Base-by-base conservation (phyloP, 2,888 invertebrate genomes). In the Kryphioiulus occultus region DNA sequence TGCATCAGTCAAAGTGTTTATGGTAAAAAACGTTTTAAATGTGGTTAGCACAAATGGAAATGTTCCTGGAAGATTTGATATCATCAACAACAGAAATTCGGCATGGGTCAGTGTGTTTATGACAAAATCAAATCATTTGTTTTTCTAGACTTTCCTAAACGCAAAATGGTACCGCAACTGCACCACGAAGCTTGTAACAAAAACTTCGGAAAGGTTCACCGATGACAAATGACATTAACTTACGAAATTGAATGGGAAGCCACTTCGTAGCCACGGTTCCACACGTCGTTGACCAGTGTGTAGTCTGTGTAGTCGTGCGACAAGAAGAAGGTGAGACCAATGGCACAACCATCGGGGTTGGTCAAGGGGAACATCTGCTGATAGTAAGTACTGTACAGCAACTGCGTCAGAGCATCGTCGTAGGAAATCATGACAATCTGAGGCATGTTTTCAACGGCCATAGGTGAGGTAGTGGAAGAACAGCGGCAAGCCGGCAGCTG, bases 401-500 rank as follows among this genome's bases (percentile, higher is more conserved):
- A 39, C 0, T 30, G 39, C 5, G 85, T 89, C 5, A 91, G 89
- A 47, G 90, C 90, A 42, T 91, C 91, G 83, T 91, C 91, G 86
- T 90, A 91, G 0, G 90, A 90, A 15, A 91, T 86, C 89, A 90
- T 89, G 19, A 91, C 90, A 42, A 91, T 90, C 88, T 91, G 91
- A 0, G 91, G 91, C 2, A 88, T 88, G 0, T 88, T 32, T 15
- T 35, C 30, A 26, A 85, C 30, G 53, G 47, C 59, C 44, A 88
- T 4, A 2, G 89, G 89, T 35, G 68, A 0, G n/a, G 91, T 89
- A 0, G 92, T 92, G 0, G 91, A 90, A 0, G 93, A 92, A 89
- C 94, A 94, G 88, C 93, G 92, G 90, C 94, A 94, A 83, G 92
- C 90, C 0, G 94, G 94, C 0, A 93, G 91, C 53, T 91, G 90